Percentiles rank a stretch among this genome's conserved stretches.
Evolutionary conservation across 2,888 invertebrate genomes (phyloP).

Genomic region (Geotrupes spiniger): DNA sequence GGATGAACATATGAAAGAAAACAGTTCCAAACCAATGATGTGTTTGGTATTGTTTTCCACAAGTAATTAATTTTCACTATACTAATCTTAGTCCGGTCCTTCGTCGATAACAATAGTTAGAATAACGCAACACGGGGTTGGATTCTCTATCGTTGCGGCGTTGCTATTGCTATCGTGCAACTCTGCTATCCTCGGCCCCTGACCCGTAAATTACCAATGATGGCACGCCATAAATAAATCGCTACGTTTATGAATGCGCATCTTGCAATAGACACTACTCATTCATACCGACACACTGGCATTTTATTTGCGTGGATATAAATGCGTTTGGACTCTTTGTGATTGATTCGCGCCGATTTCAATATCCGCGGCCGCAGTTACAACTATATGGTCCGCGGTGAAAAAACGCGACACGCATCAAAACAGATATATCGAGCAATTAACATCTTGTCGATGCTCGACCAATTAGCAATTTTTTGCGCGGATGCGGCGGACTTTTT

Average conservation of each 20-base stretch:
- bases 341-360: slow-evolving; percentile 29
- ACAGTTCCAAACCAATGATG: too few species aligned
- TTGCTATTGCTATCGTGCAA: slow-evolving; percentile 17
- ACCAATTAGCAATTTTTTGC: too few species aligned
- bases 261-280: slow-evolving; percentile 29
- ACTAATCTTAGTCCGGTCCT: too few species aligned
- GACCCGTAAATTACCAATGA: slow-evolving; percentile 51
- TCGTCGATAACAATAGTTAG: too few species aligned
- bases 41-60: too few species aligned
- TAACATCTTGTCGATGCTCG: too few species aligned
- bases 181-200: slow-evolving; percentile 42
- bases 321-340: slow-evolving; percentile 26
- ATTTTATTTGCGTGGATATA: slow-evolving; percentile 27
- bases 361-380: slow-evolving; percentile 15
- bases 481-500: too few species aligned
- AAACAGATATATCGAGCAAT: too few species aligned
- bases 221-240: slow-evolving; percentile 51
- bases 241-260: slow-evolving; percentile 48
- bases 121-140: slow-evolving; percentile 10
- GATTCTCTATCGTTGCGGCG: slow-evolving; percentile 3
- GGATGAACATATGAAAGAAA: too few species aligned
- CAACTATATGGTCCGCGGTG: too few species aligned
- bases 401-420: too few species aligned
- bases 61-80: too few species aligned
- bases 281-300: slow-evolving; percentile 25